These are phyloP conservation scores for Micropoecilia bifurca DNA, from an alignment of 2,797 vertebrate species.

Conservation along the genomic window DNA sequence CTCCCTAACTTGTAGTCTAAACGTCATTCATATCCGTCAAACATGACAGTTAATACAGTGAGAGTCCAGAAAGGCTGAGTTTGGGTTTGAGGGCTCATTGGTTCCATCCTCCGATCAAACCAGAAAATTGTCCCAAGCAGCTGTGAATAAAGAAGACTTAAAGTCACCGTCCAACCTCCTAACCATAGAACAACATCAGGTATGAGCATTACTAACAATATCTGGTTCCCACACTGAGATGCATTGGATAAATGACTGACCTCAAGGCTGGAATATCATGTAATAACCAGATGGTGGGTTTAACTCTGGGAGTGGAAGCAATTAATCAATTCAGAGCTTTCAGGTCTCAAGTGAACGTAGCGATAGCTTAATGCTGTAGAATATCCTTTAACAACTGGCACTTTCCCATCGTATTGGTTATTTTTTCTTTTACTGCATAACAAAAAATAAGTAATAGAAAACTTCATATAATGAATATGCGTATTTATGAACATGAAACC, in stretches of 20 bases:
- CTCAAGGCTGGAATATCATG: constrained; percentile 6
- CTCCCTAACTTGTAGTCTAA: too few relatives aligned
- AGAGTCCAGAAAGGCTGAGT: too few relatives aligned
- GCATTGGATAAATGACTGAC: background rate
- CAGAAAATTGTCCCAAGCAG: too few relatives aligned
- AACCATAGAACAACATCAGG: background rate
- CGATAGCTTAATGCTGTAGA: background rate
- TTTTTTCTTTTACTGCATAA: background rate
- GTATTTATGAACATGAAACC: background rate
- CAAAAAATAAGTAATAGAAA: background rate
- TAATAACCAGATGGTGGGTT: constrained; percentile 17
- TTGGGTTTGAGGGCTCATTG: too few relatives aligned
- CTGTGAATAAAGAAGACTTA: too few relatives aligned
- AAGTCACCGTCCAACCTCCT: background rate
- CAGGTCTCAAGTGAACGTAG: background rate
- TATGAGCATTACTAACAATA: background rate
- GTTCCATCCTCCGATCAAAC: too few relatives aligned
- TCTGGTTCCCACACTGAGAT: background rate
- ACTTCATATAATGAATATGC: background rate
- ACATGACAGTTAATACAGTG: too few relatives aligned
- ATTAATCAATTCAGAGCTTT: constrained; percentile 18
- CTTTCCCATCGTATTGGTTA: background rate
- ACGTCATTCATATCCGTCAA: too few relatives aligned
- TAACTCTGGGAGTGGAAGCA: constrained; percentile 5
- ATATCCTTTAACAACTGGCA: background rate